A percentile compares a stretch with the other conserved stretches of the same genome.
phyloP scores from a whole-genome alignment of 2,888 invertebrate species.

The Dorcus parallelipipedus region DNA sequence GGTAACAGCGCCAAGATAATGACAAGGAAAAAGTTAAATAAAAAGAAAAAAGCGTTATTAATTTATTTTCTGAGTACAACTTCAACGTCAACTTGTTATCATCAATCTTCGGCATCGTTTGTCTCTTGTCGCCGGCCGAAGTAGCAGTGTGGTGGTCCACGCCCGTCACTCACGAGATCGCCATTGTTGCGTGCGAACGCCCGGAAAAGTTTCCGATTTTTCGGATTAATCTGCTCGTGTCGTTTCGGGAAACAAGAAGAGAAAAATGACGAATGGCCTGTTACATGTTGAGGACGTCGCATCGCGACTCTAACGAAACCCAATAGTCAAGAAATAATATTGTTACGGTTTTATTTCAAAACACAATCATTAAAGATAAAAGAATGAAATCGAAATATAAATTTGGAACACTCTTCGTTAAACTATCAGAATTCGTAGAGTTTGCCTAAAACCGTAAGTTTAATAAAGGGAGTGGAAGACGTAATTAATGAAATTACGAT shows the following conservation, averaged over 20 bases:
- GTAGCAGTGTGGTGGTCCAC: conserved; percentile 11
- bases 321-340: no score
- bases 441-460: no score
- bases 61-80: conserved; percentile 44
- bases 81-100: conserved; percentile 43
- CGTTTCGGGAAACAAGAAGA: neutral
- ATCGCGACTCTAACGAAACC: no score
- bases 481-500: no score
- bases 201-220: conserved; percentile 18
- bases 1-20: no score
- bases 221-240: conserved; percentile 11
- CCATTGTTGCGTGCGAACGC: conserved; percentile 10
- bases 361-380: no score
- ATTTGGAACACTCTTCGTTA: no score
- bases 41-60: conserved; percentile 39
- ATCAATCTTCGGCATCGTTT: conserved; percentile 47
- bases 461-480: no score
- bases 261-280: neutral
- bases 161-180: conserved; percentile 9
- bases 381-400: no score
- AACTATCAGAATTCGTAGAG: no score
- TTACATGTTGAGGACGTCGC: no score
- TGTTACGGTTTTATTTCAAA: no score
- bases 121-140: conserved; percentile 41
- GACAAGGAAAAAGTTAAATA: conserved; percentile 21